Evolutionary conservation across 2,888 invertebrate genomes (phyloP), one percentile per base, ranked within the genome.

Genomic region (Diploptera punctata): DNA sequence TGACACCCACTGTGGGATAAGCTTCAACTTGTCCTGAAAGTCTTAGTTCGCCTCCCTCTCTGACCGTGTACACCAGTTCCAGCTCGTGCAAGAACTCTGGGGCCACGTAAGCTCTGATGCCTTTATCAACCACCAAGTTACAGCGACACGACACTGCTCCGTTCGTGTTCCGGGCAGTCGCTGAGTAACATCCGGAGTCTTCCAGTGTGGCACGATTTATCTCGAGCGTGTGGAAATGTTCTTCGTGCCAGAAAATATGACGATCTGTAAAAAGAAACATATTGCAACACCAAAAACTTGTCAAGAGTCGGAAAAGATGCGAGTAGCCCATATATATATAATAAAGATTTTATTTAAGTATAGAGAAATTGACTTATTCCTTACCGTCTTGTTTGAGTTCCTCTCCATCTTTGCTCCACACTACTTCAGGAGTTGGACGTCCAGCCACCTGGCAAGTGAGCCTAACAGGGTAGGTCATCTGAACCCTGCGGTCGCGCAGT

Each of bases 361-460:
- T 5, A 33, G 7, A 33, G 33, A 10, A 33, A 33, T 33, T 10
- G 10, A 33, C 33, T 5, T 33, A 33, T 10, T 7, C n/a, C 57
- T 1, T 81, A 88, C 91, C 87, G 77, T 89, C 88, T 76, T 84
- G 80, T 1, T 78, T 77, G 10, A 94, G 83, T 76, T 89, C 85
- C 71, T 87, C 83, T 0, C 91, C 93, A 79, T 97, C 91, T 81
- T 92, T 94, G 80, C 86, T 90, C 98, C 98, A 98, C n/a, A 88
- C 88, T 43, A 98, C 84, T 19, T 84, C 84, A 0, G 96, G 93
- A 2, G 85, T 81, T 0, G 96, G 96, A 76, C 86, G 86, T 0
- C 94, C 95, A 10, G 91, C 87, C 2, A 93, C 90, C 83, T 96
- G 94, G 78, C 95, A 96, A 0, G 95, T 95, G 29, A 97, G 84